Base-by-base conservation (phyloP, 2,888 invertebrate species). In the Drosophila borborema region DNA sequence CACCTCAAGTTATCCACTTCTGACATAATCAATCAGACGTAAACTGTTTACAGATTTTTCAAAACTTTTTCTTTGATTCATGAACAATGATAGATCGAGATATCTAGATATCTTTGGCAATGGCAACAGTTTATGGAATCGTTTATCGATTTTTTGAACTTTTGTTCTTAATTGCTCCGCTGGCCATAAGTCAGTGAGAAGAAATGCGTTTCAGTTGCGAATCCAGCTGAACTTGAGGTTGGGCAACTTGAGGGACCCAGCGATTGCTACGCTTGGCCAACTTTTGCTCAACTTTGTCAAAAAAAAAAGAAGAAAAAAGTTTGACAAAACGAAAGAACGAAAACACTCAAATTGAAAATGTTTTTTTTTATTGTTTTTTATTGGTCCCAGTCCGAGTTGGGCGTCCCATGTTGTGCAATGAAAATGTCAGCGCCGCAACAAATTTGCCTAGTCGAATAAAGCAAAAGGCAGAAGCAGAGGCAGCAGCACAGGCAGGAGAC, bases 301-400 rank as follows among this genome's bases (percentile, higher is more conserved):
- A 88, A 49, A 43, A 89, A 81, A 63, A 72, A 78, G 85, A 43
- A 89, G 78, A 63, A 71, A 81, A 87, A 43, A 90, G 76, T 65
- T 88, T 87, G 82, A 55, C 31, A 56, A 69, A 68, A 68, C 16
- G n/a, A 5, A n/a, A 14, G 23, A 23, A 18, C 12, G n/a, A 23
- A 23, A 23, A 23, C 38, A 34, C n/a, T 48, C 80, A 86, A 84
- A 88, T 90, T 84, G 88, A 84, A 81, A 89, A 87, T 80, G 67
- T n/a, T 71, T 74, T 66, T 72, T 74, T 66, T 66, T 45, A 58
- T 64, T 49, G 61, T 74, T 80, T 64, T 70, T 64, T 64, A 76
- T 76, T 80, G 59, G 36, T 62, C 23, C 49, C 60, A 60, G 48
- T 48, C 5, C 28, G 38, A 40, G 75, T 23, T 23, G 55, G 7